Percentiles rank a stretch among this genome's conserved stretches.
phyloP scores from a whole-genome alignment of 2,797 vertebrate species.

The Scyliorhinus canicula region DNA sequence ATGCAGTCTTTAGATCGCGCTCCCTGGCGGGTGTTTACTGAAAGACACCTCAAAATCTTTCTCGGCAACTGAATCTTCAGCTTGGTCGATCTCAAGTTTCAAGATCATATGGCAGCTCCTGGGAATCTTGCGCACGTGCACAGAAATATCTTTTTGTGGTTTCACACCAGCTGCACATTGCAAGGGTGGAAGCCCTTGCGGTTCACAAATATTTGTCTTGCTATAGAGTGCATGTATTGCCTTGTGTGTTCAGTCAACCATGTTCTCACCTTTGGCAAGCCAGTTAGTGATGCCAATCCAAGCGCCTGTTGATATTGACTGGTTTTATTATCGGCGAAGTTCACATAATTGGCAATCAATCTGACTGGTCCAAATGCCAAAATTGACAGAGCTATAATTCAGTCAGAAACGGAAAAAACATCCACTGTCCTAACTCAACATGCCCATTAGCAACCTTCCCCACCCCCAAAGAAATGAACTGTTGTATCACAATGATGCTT shows the following conservation, averaged over 20 bases:
- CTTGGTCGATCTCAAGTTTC: neutral
- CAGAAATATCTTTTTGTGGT: too few relatives aligned
- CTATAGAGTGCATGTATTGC: too few relatives aligned
- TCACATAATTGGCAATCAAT: too few relatives aligned
- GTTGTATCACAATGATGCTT: neutral
- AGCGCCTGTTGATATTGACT: neutral
- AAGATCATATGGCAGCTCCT: neutral
- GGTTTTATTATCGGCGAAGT: neutral
- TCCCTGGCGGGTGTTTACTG: neutral
- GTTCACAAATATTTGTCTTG: too few relatives aligned
- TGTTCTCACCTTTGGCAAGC: too few relatives aligned
- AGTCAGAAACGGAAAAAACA: neutral
- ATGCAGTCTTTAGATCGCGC: too few relatives aligned
- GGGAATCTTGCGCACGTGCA: too few relatives aligned
- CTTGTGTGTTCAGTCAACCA: too few relatives aligned
- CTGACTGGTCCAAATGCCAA: neutral
- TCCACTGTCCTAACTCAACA: neutral
- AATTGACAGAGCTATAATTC: neutral
- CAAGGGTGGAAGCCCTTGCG: too few relatives aligned
- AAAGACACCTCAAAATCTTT: neutral
- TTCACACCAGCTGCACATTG: too few relatives aligned
- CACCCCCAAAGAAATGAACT: neutral
- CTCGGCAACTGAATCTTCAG: neutral
- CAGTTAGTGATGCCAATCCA: too few relatives aligned
- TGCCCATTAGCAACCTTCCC: neutral